Base-by-base conservation (phyloP, 2,113 vertebrate species). In the Turnix velox region DNA sequence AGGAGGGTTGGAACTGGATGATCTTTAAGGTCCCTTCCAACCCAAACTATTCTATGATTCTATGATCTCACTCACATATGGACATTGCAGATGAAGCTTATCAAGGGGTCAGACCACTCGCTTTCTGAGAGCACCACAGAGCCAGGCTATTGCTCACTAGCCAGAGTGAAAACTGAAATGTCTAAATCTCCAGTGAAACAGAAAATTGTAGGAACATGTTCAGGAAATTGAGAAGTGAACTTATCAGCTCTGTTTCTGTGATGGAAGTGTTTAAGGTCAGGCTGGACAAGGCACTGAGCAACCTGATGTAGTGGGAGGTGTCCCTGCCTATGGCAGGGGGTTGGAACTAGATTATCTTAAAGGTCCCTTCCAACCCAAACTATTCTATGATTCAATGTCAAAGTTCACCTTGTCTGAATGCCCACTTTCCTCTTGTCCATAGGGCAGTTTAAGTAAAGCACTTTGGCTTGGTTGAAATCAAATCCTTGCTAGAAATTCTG, bases 71-170 rank as follows among this genome's bases (percentile, higher is more conserved):
- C 28, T 76, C 10, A 8, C 0, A 0, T 24, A 9, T 14, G 51
- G 65, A 30, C 4, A 0, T 2, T 75, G 52, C 30, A 63, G 61
- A 42, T 89, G 66, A 75, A 87, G 43, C 16, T 63, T 67, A 24
- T 42, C 61, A 43, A n/a, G 65, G 68, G 8, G 23, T 42, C 46
- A 73, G 81, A 39, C 43, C 0, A 3, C 24, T 84, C 22, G 78
- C 43, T 35, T 27, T 2, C 23, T 66, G 63, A 61, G 55, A 88
- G 18, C 39, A 45, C n/a, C 0, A 0, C 0, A 0, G 48, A 75
- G 43, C 48, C 2, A 2, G 42, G n/a, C 59, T 83, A 90, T 45
- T 73, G 68, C 51, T 84, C 0, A 0, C 59, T 27, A 14, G 51
- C 58, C 51, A 33, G 49, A 58, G 27, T 35, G 46, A 74, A 77